Percentiles rank a stretch among this genome's conserved stretches.
phyloP scores from a whole-genome alignment of 2,797 vertebrate genomes.

The Ceryle rudis region DNA sequence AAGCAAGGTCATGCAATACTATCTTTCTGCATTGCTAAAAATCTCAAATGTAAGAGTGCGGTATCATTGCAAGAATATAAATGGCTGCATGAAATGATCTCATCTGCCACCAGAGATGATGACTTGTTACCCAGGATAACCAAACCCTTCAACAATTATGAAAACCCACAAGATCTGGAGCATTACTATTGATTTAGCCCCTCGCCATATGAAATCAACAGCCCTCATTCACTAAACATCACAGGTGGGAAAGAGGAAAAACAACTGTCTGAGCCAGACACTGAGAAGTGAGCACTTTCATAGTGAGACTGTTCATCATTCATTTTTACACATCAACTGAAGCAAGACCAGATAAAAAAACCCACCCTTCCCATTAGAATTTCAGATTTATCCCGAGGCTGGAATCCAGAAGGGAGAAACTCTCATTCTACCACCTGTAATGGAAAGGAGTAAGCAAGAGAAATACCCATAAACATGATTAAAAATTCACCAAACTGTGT shows the following conservation, averaged over 20 bases:
- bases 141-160: neutral
- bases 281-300: neutral
- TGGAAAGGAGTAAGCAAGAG: neutral
- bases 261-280: neutral
- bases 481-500: neutral
- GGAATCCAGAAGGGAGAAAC: neutral
- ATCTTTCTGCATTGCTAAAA: constrained; percentile 2
- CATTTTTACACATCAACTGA: neutral
- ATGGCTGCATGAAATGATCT: neutral
- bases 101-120: neutral
- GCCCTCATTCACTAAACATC: neutral
- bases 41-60: neutral
- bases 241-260: neutral
- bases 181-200: neutral
- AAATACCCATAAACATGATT: neutral
- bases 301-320: neutral
- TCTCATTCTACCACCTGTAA: neutral
- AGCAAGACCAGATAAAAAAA: neutral
- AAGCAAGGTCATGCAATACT: neutral
- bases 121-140: neutral
- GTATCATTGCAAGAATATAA: neutral
- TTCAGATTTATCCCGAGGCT: neutral
- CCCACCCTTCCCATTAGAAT: neutral
- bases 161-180: neutral
- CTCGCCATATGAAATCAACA: neutral